Evolutionary conservation across 2,113 vertebrate genomes (phyloP).

Genomic region (Triplophysa dalaica): DNA sequence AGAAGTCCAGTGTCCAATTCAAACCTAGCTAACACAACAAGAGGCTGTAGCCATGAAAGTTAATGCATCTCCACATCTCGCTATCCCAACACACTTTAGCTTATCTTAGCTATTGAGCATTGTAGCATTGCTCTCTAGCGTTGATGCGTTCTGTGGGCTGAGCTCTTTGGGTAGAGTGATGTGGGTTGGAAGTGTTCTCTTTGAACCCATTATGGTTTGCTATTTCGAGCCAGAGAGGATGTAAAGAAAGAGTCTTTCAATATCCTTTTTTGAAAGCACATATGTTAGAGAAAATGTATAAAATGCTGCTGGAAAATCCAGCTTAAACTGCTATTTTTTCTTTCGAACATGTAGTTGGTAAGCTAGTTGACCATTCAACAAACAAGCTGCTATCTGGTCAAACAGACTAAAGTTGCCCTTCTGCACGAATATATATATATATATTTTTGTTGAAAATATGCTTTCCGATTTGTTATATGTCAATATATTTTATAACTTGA

Average conservation of each 20-base stretch:
- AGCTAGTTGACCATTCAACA: no score
- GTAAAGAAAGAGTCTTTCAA: background rate
- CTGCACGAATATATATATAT: no score
- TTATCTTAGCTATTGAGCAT: background rate
- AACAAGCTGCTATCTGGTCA: no score
- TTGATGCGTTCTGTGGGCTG: conserved; percentile 60
- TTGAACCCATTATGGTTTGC: conserved; percentile 61
- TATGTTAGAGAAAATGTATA: background rate
- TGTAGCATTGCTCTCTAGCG: conserved; percentile 53
- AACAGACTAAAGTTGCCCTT: no score
- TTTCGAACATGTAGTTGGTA: no score
- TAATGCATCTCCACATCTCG: background rate
- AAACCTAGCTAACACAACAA: conserved; percentile 18
- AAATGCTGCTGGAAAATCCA: no score
- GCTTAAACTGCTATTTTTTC: no score
- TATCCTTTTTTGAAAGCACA: background rate
- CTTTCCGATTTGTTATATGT: no score
- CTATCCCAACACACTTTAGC: background rate
- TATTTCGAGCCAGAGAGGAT: conserved; percentile 59
- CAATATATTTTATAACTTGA: no score
- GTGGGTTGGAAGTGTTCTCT: conserved; percentile 54
- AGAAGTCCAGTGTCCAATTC: conserved; percentile 6
- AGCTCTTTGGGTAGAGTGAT: conserved; percentile 60
- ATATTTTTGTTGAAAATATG: no score
- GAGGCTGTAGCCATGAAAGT: background rate